These are phyloP conservation scores for Leptoteleia sp. DNA, from an alignment of 1,140 invertebrate species.

Conservation along the genomic window DNA sequence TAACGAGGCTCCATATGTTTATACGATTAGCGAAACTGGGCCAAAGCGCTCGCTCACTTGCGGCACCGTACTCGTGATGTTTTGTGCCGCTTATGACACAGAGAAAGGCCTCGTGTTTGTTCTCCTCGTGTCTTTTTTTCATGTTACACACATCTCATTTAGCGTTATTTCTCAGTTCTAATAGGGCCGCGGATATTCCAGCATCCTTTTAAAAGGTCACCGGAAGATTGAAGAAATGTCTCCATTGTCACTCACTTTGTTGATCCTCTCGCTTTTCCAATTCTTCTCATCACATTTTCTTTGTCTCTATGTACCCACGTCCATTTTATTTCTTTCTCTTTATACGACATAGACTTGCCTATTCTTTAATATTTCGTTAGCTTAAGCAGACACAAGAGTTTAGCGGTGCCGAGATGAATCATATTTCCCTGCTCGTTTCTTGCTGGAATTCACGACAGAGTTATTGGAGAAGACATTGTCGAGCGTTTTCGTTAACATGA, in stretches of 20 bases:
- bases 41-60: slow-evolving; percentile 51
- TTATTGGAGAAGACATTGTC: too few relatives aligned
- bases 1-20: slow-evolving; percentile 59
- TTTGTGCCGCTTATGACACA: slow-evolving; percentile 21
- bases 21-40: slow-evolving; percentile 57
- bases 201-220: slow-evolving; percentile 14
- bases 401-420: too few relatives aligned
- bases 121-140: slow-evolving; percentile 20
- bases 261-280: too few relatives aligned
- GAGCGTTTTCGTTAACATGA: too few relatives aligned
- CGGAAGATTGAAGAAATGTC: slow-evolving; percentile 17
- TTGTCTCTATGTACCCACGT: too few relatives aligned
- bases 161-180: slow-evolving; percentile 27
- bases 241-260: slow-evolving; percentile 3
- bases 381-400: too few relatives aligned
- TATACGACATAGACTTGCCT: too few relatives aligned
- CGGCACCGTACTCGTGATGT: slow-evolving; percentile 29
- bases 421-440: too few relatives aligned
- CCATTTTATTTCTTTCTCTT: too few relatives aligned
- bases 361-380: too few relatives aligned
- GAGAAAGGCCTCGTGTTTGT: slow-evolving; percentile 25
- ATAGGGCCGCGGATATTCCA: slow-evolving; percentile 28
- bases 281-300: too few relatives aligned
- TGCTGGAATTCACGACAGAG: too few relatives aligned
- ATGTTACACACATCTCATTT: slow-evolving; percentile 44